Evolutionary conservation across 2,888 invertebrate species (phyloP), one percentile per base, ranked within the genome.

Genomic region (Lasioglossum villosulum): DNA sequence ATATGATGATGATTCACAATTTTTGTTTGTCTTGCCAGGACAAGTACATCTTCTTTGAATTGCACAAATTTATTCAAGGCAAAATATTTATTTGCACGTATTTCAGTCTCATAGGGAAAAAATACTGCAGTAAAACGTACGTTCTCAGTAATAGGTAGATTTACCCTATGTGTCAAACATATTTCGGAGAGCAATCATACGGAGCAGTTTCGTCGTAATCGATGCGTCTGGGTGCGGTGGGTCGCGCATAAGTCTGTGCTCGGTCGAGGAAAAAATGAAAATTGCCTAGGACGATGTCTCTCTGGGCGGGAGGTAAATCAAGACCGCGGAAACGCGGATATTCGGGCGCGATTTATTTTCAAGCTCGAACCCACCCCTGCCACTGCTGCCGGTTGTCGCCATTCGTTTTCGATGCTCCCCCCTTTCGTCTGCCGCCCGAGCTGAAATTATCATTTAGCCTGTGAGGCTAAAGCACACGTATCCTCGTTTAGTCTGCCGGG

Each of bases 401-500:
- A 72, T 82, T 82, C 76, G 76, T 86, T 86, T 76, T 63, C 84
- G 56, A 75, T 76, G 45, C 66, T 27, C 16, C 48, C 37, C 37
- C 34, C 19, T 37, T 39, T 16, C 30, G 14, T 59, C 59, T 30
- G 56, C 74, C 34, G n/a, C 34, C 37, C 68, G 37, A 88, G 88
- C 84, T 86, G 83, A 91, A 91, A 91, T 91, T 89, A 90, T 90
- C 87, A 90, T 90, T 87, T 84, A 86, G 83, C 89, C 86, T 78
- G 37, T 39, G 19, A 82, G 80, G 83, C 78, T 78, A 68, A 80
- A 80, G 84, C 81, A 73, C 82, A 71, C 80, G 66, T 86, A 88
- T 89, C 81, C 87, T 88, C 90, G 91, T 87, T 91, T 91, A 90
- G 91, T 86, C 90, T 86, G 84, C 78, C 73, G 66, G 81, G 81